phyloP scores from a whole-genome alignment of 2,888 invertebrate species.

The Gryllus longicercus region DNA sequence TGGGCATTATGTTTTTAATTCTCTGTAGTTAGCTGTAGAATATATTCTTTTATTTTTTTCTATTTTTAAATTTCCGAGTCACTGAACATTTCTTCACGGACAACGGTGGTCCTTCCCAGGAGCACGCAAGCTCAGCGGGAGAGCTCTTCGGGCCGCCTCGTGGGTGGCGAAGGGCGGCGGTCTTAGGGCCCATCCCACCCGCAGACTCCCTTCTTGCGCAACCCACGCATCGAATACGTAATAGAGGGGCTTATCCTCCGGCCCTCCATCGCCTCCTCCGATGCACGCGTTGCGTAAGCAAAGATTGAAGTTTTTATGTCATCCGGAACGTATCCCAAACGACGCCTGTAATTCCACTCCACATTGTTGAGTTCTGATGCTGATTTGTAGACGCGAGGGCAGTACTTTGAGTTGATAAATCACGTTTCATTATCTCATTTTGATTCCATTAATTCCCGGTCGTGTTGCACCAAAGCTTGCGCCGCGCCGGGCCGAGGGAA shows the following conservation, averaged over 20 bases:
- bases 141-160: no score
- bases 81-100: no score
- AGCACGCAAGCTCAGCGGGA: no score
- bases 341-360: slow-evolving; percentile 1
- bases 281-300: neutral
- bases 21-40: no score
- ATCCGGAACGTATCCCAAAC: slow-evolving; percentile 2
- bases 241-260: neutral
- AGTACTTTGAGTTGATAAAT: neutral
- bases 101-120: no score
- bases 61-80: no score
- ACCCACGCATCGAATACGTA: neutral
- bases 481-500: neutral
- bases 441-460: neutral
- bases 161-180: no score
- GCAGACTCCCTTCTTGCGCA: neutral
- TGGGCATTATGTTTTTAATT: no score
- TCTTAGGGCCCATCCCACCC: no score
- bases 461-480: neutral
- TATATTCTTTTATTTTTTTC: no score
- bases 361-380: neutral
- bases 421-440: slow-evolving; percentile 17
- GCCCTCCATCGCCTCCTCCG: neutral
- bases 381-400: neutral
- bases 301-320: slow-evolving; percentile 6